A percentile compares a stretch with the other conserved stretches of the same genome.
These are phyloP conservation scores for Loxodonta africana DNA, from an alignment of 2,113 vertebrate species.

Conservation along the genomic window DNA sequence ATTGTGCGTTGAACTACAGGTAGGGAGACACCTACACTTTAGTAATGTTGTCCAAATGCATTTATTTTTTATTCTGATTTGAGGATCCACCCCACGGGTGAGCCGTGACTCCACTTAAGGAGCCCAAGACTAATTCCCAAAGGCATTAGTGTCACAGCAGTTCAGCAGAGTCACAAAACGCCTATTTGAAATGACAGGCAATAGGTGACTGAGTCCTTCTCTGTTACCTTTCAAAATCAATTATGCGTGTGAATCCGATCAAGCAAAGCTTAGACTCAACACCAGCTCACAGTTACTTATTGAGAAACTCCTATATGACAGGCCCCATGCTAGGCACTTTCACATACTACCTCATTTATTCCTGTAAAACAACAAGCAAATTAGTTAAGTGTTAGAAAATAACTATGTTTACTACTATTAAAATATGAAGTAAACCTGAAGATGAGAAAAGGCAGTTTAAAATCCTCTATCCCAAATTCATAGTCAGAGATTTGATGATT, in stretches of 20 bases:
- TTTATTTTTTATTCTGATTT: background rate
- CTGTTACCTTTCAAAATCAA: background rate
- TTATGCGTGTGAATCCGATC: background rate
- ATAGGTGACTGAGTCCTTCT: background rate
- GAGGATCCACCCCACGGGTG: background rate
- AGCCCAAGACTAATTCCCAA: background rate
- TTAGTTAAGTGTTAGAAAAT: constrained; percentile 41
- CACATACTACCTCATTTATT: background rate
- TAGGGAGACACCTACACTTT: background rate
- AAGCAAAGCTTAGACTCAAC: constrained; percentile 18
- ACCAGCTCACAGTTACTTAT: constrained; percentile 13
- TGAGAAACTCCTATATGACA: background rate
- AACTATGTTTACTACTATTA: background rate
- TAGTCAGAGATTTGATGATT: background rate
- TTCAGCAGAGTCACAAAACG: background rate
- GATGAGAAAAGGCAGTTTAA: background rate
- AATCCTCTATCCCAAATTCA: background rate
- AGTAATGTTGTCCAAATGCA: background rate
- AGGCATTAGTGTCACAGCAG: background rate
- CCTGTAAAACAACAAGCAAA: constrained; percentile 24
- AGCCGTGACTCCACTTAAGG: background rate
- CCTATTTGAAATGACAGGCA: background rate
- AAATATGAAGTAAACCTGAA: background rate
- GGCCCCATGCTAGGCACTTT: background rate
- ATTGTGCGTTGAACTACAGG: background rate